phyloP scores from a whole-genome alignment of 2,888 invertebrate genomes.

The Eudemis profundana region DNA sequence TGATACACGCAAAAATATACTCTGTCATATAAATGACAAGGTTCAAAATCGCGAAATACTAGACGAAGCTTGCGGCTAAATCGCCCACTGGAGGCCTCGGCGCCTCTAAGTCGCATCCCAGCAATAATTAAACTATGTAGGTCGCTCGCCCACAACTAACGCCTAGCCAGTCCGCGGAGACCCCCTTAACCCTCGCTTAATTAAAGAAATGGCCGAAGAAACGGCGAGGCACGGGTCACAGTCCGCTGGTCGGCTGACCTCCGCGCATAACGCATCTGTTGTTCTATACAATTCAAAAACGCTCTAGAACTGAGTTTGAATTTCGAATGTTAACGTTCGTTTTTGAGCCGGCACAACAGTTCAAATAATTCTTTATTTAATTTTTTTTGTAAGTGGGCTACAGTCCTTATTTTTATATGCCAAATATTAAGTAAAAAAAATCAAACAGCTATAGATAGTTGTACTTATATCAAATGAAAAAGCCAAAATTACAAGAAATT shows the following conservation, averaged over 20 bases:
- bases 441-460: too few species aligned
- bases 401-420: too few species aligned
- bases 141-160: conserved; percentile 78
- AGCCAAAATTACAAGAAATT: too few species aligned
- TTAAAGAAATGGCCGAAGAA: conserved; percentile 48
- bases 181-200: conserved; percentile 62
- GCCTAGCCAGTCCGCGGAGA: conserved; percentile 60
- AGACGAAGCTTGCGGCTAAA: conserved; percentile 14
- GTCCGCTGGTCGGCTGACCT: conserved; percentile 43
- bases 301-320: conserved; percentile 59
- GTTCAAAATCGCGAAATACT: background rate
- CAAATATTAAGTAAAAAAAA: too few species aligned
- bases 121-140: conserved; percentile 82
- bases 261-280: conserved; percentile 40
- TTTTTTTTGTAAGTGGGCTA: too few species aligned
- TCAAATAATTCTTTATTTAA: too few species aligned
- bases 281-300: conserved; percentile 73
- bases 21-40: background rate
- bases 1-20: background rate
- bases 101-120: conserved; percentile 79
- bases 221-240: conserved; percentile 39
- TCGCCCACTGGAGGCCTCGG: conserved; percentile 75
- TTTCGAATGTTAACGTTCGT: conserved; percentile 45
- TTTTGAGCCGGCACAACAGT: conserved; percentile 7
- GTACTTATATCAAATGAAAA: too few species aligned